These are phyloP conservation scores for Thunnus maccoyii DNA, from an alignment of 2,113 vertebrate species.

Conservation along the genomic window DNA sequence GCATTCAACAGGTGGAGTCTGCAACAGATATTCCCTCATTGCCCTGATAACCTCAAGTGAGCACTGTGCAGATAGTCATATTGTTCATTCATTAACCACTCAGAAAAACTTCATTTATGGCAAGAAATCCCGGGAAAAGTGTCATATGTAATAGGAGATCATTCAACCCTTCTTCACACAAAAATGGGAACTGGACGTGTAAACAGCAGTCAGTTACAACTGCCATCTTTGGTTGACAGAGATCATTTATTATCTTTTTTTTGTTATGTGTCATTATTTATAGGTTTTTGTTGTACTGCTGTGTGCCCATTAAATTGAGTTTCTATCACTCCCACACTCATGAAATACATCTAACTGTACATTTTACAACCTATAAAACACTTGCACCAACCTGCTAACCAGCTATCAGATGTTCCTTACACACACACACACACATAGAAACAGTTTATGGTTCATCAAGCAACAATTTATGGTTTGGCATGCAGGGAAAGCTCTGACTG, in stretches of 20 bases:
- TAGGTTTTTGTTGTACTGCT: not conserved
- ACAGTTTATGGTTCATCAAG: slow-evolving; percentile 24
- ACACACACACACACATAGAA: not conserved
- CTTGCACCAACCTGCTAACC: not conserved
- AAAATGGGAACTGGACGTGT: not conserved
- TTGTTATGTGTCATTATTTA: not conserved
- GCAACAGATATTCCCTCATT: too few species aligned
- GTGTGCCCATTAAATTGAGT: not conserved
- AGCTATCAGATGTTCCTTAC: not conserved
- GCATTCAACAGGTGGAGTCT: too few species aligned
- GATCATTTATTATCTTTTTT: not conserved
- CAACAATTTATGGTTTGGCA: slow-evolving; percentile 42
- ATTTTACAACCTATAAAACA: slow-evolving; percentile 28
- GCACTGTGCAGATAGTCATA: too few species aligned
- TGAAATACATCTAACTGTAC: slow-evolving; percentile 11
- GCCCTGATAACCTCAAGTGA: too few species aligned
- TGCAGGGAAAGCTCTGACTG: slow-evolving; percentile 16
- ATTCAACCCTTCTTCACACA: not conserved
- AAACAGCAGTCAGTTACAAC: not conserved
- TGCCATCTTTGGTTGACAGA: too few species aligned
- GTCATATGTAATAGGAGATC: too few species aligned
- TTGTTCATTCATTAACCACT: too few species aligned
- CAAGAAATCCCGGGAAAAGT: too few species aligned
- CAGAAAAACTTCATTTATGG: too few species aligned
- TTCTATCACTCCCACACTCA: not conserved